A percentile compares a stretch with the other conserved stretches of the same genome.
Evolutionary conservation across 2,888 invertebrate genomes (phyloP).

Genomic region (Auanema freiburgensis): DNA sequence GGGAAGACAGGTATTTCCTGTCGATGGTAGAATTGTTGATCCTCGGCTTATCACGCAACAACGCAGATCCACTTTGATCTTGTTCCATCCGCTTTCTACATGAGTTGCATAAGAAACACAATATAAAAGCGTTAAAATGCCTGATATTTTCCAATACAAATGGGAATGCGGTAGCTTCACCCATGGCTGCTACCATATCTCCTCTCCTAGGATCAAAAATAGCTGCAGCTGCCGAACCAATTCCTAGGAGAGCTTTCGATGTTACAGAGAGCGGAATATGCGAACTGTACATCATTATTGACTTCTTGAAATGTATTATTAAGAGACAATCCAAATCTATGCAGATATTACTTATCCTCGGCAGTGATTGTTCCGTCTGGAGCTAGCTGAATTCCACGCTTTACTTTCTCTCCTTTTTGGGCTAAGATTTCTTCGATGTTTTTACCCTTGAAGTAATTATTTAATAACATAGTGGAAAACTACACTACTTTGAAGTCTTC

Average conservation of each 20-base stretch:
- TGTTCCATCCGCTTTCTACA: conserved; percentile 74
- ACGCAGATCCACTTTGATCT: conserved; percentile 78
- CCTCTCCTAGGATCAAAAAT: conserved; percentile 41
- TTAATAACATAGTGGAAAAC: neutral
- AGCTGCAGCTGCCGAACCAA: conserved; percentile 39
- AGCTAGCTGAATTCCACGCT: conserved; percentile 48
- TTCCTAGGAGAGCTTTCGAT: conserved; percentile 34
- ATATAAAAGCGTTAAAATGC: conserved; percentile 2
- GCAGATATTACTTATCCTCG: neutral
- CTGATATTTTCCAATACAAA: conserved; percentile 53
- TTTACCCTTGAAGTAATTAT: conserved; percentile 66
- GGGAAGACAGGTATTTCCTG: conserved; percentile 73
- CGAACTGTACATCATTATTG: conserved; percentile 32
- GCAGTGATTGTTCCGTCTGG: conserved; percentile 9
- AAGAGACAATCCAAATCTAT: neutral
- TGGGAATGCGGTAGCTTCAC: conserved; percentile 85
- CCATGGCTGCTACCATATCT: conserved; percentile 90
- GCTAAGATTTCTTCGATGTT: conserved; percentile 89
- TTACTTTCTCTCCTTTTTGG: conserved; percentile 82
- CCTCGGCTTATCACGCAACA: conserved; percentile 78
- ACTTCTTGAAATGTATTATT: conserved; percentile 7
- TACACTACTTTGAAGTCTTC: conserved; percentile 70
- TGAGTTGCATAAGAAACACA: neutral
- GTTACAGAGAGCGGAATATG: conserved; percentile 44
- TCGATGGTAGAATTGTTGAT: conserved; percentile 83